Base-by-base conservation (phyloP, 1,140 invertebrate genomes). In the Drosophila kikkawai region DNA sequence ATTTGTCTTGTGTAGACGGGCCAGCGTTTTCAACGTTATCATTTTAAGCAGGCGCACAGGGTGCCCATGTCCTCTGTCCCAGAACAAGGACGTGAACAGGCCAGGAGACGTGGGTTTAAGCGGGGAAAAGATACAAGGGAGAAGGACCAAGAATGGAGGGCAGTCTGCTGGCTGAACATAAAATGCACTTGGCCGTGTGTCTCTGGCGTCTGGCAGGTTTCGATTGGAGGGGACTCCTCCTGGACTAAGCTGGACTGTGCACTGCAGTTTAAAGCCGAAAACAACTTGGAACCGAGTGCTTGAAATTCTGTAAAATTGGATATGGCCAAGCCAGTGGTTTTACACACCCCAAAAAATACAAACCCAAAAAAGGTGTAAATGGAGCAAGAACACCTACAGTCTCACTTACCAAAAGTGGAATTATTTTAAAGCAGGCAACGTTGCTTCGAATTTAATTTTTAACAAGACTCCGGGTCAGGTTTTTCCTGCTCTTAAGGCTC, bases 11-110 rank as follows among this genome's bases (percentile, higher is more conserved):
- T 75, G 63, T 74, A 65, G 76, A 78, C 83, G 70, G 75, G 63
- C 48, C 48, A 77, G 50, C 69, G 70, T 82, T 82, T 83, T 84
- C 84, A 90, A 90, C 84, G 84, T 88, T 88, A 88, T 88, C 84
- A 90, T 88, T 88, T 88, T 90, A 90, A 88, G 57, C 84, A 88
- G 81, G 70, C 84, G 69, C 84, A 66, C 55, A 68, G 59, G 34
- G 51, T 70, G 58, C 56, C 48, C 67, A 68, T 70, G 67, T 70
- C 67, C 69, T 42, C 36, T 50, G 69, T 36, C 53, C 69, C 37
- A 48, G 58, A 63, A 63, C 60, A 64, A 67, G 73, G 42, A 80
- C 47, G 66, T 76, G 66, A 57, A 76, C 77, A 64, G 75, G 42
- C 58, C 83, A 71, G 68, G 57, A 56, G 37, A 55, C 51, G 58